Conservation (phyloP, 2,888 invertebrate species). For the Resseliella maxima region DNA sequence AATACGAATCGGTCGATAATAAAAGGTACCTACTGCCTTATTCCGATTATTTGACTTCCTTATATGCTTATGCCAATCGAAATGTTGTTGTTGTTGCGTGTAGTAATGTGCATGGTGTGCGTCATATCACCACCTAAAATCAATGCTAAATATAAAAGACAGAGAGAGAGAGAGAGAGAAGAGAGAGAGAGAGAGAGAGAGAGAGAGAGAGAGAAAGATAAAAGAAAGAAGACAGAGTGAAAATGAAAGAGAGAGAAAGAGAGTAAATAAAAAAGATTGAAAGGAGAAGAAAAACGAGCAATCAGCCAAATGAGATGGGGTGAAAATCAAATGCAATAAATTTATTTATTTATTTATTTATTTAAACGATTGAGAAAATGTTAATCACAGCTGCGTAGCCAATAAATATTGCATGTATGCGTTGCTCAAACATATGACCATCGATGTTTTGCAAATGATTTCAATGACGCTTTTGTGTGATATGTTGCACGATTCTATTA, state of each 20-base stretch:
- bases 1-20: slow-evolving; percentile 33
- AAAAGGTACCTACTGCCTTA: slow-evolving; percentile 22
- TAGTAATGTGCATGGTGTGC: neutral
- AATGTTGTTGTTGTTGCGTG: neutral
- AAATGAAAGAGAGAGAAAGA: too few species aligned
- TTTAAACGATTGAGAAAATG: slow-evolving; percentile 54
- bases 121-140: neutral
- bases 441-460: neutral
- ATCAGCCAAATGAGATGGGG: slow-evolving; percentile 31
- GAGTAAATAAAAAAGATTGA: neutral
- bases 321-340: slow-evolving; percentile 47
- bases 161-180: too few species aligned
- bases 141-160: too few species aligned
- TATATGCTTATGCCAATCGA: neutral
- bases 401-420: slow-evolving; percentile 22
- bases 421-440: neutral
- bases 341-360: slow-evolving; percentile 46
- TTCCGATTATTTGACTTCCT: slow-evolving; percentile 10
- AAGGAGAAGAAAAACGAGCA: neutral
- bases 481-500: neutral
- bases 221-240: too few species aligned
- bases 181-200: too few species aligned
- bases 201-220: too few species aligned
- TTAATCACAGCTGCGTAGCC: slow-evolving; percentile 47
- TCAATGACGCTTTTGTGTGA: neutral